phyloP scores from a whole-genome alignment of 2,797 vertebrate genomes.

The Pyrocephalus nanus region DNA sequence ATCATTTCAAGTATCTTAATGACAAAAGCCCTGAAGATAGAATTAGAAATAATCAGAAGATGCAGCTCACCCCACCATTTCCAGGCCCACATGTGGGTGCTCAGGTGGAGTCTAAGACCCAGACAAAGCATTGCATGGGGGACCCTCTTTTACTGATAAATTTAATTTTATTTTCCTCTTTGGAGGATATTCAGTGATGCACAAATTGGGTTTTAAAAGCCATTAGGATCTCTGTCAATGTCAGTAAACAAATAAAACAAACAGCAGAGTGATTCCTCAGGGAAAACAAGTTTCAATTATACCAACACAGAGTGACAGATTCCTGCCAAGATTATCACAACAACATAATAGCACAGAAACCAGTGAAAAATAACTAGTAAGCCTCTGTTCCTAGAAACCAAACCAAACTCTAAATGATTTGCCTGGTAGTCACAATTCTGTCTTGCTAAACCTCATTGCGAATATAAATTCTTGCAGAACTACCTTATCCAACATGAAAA shows the following conservation, averaged over 20 bases:
- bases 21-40: background rate
- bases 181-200: constrained; percentile 67
- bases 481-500: background rate
- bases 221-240: constrained; percentile 73
- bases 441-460: background rate
- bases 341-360: constrained; percentile 61
- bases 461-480: background rate
- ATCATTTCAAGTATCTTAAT: constrained; percentile 4
- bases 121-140: constrained; percentile 17
- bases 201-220: constrained; percentile 74
- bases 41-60: background rate
- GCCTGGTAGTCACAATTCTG: background rate
- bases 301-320: constrained; percentile 63
- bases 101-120: constrained; percentile 5
- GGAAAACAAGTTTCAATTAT: constrained; percentile 74
- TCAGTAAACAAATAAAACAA: constrained; percentile 75
- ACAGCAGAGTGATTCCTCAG: constrained; percentile 64
- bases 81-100: background rate
- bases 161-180: constrained; percentile 68
- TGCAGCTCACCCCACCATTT: background rate
- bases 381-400: constrained; percentile 32
- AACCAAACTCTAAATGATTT: constrained; percentile 2
- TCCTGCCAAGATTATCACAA: constrained; percentile 70
- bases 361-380: constrained; percentile 60
- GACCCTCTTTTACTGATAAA: constrained; percentile 56